A percentile compares a stretch with the other conserved stretches of the same genome.
Conservation (phyloP, 1,140 invertebrate genomes). For the Drosophila guanche region DNA sequence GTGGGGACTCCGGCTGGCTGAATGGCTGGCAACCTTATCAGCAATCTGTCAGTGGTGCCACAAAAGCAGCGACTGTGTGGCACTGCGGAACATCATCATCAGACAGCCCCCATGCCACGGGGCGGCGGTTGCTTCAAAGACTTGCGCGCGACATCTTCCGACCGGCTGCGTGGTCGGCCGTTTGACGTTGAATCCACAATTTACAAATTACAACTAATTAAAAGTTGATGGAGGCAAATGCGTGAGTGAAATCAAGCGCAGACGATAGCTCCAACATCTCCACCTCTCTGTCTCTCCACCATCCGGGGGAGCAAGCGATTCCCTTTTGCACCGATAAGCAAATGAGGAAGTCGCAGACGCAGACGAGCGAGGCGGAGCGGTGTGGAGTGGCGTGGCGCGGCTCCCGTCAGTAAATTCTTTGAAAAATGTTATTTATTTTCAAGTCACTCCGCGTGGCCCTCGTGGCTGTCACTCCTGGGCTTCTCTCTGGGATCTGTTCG, state of each 20-base stretch:
- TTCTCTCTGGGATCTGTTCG: too few relatives aligned
- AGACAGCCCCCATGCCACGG: constrained; percentile 27
- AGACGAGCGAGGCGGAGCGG: too few relatives aligned
- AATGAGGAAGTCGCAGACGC: constrained; percentile 64
- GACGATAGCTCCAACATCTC: constrained; percentile 5
- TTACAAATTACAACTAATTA: constrained; percentile 82
- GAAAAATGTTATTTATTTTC: constrained; percentile 63
- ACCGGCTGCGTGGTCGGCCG: constrained; percentile 49
- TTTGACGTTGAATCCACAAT: constrained; percentile 80
- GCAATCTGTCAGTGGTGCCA: constrained; percentile 72
- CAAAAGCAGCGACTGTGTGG: constrained; percentile 30
- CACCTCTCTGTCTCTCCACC: constrained; percentile 1
- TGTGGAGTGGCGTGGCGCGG: neutral
- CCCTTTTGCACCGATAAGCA: constrained; percentile 55
- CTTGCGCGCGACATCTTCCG: constrained; percentile 15
- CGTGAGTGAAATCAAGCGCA: constrained; percentile 79
- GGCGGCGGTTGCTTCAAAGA: constrained; percentile 67
- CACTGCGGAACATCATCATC: constrained; percentile 44
- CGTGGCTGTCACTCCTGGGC: too few relatives aligned
- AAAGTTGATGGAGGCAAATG: constrained; percentile 74
- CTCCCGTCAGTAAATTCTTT: constrained; percentile 48
- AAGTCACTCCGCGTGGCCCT: constrained; percentile 16
- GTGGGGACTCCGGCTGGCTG: neutral
- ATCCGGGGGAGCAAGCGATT: constrained; percentile 10
- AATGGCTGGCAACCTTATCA: constrained; percentile 53